Base-by-base conservation (phyloP, 2,113 vertebrate species). In the Pontoporia blainvillei region DNA sequence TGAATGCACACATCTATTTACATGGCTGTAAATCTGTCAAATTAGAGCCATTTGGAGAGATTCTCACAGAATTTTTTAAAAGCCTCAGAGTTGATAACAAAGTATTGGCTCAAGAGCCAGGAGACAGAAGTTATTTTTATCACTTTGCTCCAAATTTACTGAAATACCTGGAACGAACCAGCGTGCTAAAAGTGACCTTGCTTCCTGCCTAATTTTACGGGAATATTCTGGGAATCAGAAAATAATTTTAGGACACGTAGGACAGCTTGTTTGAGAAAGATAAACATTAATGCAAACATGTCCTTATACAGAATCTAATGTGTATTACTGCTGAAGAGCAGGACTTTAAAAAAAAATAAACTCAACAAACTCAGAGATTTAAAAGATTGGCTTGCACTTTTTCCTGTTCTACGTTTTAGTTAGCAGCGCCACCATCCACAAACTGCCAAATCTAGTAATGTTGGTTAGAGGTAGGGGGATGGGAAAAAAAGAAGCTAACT, bases 11-110 rank as follows among this genome's bases (percentile, higher is more conserved):
- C 10, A 49, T 54, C n/a, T 86, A 82, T 64, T 85, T 27, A 84
- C 9, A 46, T 8, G 49, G 66, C 39, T 90, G 2, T 84, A 85
- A 86, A 92, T 92, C 79, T 94, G 73, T 95, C 96, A 87, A 90
- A 57, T 69, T 29, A 90, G 69, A 95, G 46, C 44, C 64, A 69
- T 76, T 82, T 90, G 83, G 62, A 95, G 61, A 92, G 41, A 95
- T 27, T 93, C 72, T 92, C 89, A 89, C 41, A 93, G 72, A n/a
- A 90, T 66, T 67, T 84, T 96, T 81, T 15, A 84, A 94, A 94
- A 52, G 57, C 39, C 61, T 85, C n/a, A 54, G 69, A 54, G 76
- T 13, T 87, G 64, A 52, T 84, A 95, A 75, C 52, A 97, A 83
- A 90, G 64, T 27, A 66, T 62, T 86, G 52, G 91, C 61, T 93